Percentiles rank a stretch among this genome's conserved stretches.
phyloP scores from a whole-genome alignment of 2,797 vertebrate genomes.

The Sarcophilus harrisii region DNA sequence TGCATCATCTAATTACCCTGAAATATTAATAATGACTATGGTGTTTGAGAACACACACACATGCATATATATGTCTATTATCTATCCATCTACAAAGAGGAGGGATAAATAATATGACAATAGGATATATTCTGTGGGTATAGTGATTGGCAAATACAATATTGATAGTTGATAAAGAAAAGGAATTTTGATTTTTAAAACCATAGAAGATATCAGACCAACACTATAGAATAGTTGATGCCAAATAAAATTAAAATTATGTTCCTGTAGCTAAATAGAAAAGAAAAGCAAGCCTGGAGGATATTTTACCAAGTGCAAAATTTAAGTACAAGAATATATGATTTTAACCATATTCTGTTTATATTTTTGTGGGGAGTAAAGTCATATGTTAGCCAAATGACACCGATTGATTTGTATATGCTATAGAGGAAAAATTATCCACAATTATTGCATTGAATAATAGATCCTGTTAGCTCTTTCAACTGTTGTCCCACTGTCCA shows the following conservation, averaged over 20 bases:
- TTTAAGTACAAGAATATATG: background rate
- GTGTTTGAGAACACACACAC: background rate
- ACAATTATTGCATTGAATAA: conserved; percentile 54
- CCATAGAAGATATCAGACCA: background rate
- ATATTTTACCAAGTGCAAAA: background rate
- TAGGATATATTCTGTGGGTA: background rate
- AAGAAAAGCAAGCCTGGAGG: background rate
- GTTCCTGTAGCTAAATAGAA: background rate
- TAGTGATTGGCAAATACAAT: conserved; percentile 29
- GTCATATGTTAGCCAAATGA: conserved; percentile 57
- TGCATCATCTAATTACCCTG: background rate
- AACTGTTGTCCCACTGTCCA: conserved; percentile 63
- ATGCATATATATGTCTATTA: background rate
- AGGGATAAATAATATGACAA: conserved; percentile 11
- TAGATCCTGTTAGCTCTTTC: conserved; percentile 61
- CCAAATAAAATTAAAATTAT: background rate
- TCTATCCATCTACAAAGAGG: background rate
- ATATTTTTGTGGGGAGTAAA: conserved; percentile 35
- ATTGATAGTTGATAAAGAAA: conserved; percentile 1
- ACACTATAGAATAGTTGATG: background rate
- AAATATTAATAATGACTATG: background rate
- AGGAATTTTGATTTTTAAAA: conserved; percentile 24
- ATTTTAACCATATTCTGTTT: background rate
- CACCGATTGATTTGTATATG: conserved; percentile 60
- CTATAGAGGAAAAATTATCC: background rate